Conservation (phyloP, 2,113 vertebrate genomes). For the Tyto alba region DNA sequence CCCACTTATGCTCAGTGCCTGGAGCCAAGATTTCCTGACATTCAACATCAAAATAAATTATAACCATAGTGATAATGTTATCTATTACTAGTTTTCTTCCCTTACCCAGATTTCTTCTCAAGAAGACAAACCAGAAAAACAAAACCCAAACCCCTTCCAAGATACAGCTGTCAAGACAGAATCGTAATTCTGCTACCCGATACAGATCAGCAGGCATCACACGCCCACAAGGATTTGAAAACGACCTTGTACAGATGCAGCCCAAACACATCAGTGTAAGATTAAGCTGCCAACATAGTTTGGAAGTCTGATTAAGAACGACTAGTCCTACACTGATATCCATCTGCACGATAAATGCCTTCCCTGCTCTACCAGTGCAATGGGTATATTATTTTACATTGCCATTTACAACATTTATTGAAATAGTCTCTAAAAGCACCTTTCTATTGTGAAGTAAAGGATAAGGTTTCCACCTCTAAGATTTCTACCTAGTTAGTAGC, state of each 20-base stretch:
- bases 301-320: not conserved
- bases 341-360: not conserved
- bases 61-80: not conserved
- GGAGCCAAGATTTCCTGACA: not conserved
- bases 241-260: not conserved
- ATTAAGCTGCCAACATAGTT: not conserved
- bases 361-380: not conserved
- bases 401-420: not conserved
- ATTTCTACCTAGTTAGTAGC: not conserved
- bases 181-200: not conserved
- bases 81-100: not conserved
- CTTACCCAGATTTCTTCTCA: not conserved
- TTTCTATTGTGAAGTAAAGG: not conserved
- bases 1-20: not conserved
- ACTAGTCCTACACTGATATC: rapidly evolving
- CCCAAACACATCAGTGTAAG: not conserved
- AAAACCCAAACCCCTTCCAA: not conserved
- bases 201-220: not conserved
- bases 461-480: not conserved
- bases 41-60: not conserved
- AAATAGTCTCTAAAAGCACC: not conserved
- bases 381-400: rapidly evolving
- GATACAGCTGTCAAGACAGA: not conserved
- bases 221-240: not conserved
- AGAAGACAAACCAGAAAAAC: not conserved